Evolutionary conservation across 2,888 invertebrate species (phyloP).

Genomic region (Callyntrura guangdongensis): DNA sequence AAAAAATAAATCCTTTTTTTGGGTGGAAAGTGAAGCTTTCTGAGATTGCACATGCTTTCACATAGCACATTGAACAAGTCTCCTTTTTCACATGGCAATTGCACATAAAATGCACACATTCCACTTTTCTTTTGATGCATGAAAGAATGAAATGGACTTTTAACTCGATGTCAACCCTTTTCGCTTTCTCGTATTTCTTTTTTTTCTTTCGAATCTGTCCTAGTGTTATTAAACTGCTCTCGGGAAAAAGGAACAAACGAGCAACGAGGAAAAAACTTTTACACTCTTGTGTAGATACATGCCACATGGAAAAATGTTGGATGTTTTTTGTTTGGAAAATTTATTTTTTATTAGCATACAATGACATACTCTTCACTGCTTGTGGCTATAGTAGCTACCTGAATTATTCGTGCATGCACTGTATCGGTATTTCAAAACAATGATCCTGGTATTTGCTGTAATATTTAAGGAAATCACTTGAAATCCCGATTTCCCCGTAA

Average conservation of each 20-base stretch:
- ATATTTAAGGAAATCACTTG: no score
- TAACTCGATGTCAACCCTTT: slow-evolving; percentile 15
- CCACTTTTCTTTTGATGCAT: slow-evolving; percentile 43
- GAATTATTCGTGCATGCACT: no score
- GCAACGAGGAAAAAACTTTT: not conserved
- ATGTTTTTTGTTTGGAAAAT: not conserved
- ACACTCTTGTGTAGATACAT: no score
- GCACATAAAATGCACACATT: slow-evolving; percentile 75
- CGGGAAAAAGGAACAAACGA: not conserved
- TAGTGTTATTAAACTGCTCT: slow-evolving; percentile 1
- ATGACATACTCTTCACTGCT: not conserved
- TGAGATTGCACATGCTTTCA: slow-evolving; percentile 68
- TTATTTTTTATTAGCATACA: no score
- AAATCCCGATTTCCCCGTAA: no score
- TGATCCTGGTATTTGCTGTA: no score
- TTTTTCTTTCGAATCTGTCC: not conserved
- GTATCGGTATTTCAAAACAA: no score
- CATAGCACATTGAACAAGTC: slow-evolving; percentile 33
- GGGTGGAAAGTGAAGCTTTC: not conserved
- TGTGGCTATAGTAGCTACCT: not conserved
- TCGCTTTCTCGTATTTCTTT: slow-evolving; percentile 15
- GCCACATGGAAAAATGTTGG: slow-evolving; percentile 13
- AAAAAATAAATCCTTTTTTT: not conserved
- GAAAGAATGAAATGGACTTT: slow-evolving; percentile 45
- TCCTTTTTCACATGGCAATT: slow-evolving; percentile 58